phyloP scores from a whole-genome alignment of 1,140 invertebrate genomes.

The Mercenaria mercenaria region DNA sequence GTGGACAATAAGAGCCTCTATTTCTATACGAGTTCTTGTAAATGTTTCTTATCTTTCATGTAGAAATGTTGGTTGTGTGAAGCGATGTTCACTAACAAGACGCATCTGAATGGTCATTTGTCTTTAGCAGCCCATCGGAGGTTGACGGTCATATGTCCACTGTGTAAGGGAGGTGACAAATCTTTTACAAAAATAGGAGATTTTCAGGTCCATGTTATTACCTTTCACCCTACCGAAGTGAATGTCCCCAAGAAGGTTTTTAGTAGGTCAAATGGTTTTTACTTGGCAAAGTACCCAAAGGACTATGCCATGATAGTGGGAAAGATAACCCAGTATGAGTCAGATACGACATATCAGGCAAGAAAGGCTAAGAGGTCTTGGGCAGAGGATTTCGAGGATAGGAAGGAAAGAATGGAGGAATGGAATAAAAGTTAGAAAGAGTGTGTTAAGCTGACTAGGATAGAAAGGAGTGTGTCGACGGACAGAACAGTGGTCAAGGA shows the following conservation, averaged over 20 bases:
- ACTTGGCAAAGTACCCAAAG: background rate
- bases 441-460: background rate
- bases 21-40: too few species aligned
- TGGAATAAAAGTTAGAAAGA: background rate
- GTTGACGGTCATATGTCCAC: background rate
- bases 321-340: background rate
- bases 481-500: background rate
- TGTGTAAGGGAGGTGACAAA: background rate
- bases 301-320: background rate
- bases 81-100: background rate
- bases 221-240: background rate
- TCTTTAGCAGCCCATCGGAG: background rate
- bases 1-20: too few species aligned
- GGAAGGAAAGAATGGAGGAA: background rate
- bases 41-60: background rate
- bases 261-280: background rate
- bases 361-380: background rate
- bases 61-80: background rate
- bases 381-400: background rate
- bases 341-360: background rate
- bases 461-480: background rate
- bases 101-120: background rate
- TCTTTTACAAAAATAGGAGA: background rate
- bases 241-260: background rate
- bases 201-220: background rate